Evolutionary conservation across 2,797 vertebrate genomes (phyloP).

Genomic region (Catharus ustulatus): DNA sequence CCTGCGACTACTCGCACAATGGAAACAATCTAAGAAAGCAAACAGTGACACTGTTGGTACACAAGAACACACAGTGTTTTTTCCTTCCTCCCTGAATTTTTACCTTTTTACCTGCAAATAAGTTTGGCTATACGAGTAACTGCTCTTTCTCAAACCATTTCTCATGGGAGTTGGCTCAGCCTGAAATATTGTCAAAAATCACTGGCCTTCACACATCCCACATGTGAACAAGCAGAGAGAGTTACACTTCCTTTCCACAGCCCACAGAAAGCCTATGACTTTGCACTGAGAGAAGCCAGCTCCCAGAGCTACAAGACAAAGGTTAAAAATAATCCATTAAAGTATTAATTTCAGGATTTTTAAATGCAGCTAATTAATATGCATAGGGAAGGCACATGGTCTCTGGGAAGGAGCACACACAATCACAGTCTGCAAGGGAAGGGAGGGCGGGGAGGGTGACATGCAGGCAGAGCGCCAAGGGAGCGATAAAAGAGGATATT

Average conservation of each 20-base stretch:
- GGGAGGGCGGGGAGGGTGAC: neutral
- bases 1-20: neutral
- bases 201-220: conserved; percentile 23
- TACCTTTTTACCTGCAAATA: neutral
- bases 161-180: neutral
- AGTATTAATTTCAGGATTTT: conserved; percentile 45
- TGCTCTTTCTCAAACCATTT: neutral
- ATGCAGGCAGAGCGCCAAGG: neutral
- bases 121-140: neutral
- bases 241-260: neutral
- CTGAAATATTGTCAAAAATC: neutral
- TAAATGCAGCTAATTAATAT: conserved; percentile 32
- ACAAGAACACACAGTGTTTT: neutral
- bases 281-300: neutral
- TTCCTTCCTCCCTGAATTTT: neutral
- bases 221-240: neutral
- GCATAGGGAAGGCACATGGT: neutral
- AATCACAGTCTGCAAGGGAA: neutral
- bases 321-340: conserved; percentile 48
- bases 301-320: neutral
- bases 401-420: neutral
- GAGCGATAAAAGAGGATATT: neutral
- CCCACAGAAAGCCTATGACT: neutral
- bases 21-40: neutral
- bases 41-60: neutral